These are phyloP conservation scores for Cettia cetti DNA, from an alignment of 2,113 vertebrate genomes.

Conservation along the genomic window DNA sequence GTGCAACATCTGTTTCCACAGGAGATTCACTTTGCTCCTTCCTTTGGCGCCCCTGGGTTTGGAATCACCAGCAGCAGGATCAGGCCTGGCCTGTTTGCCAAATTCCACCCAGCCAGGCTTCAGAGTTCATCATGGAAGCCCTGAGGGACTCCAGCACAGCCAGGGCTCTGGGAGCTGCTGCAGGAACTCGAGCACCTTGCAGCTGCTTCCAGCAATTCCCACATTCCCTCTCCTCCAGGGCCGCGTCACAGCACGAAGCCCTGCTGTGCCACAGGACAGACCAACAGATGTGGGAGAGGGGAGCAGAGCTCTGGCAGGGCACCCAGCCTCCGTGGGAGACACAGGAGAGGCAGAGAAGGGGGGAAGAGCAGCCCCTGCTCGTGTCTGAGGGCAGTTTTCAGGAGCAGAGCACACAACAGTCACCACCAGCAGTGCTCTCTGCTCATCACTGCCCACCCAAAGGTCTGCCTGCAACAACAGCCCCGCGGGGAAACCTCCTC, in stretches of 20 bases:
- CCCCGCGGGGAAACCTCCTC: not conserved
- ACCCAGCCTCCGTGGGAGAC: not conserved
- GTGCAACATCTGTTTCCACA: not conserved
- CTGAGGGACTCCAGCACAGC: not conserved
- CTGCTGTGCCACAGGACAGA: not conserved
- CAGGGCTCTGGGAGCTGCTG: not conserved
- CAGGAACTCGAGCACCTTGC: not conserved
- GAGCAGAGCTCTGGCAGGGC: not conserved
- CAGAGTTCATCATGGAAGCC: not conserved
- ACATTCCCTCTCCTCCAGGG: not conserved
- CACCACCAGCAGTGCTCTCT: not conserved
- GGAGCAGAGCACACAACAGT: not conserved
- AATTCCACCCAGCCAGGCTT: not conserved
- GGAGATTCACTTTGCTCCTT: not conserved
- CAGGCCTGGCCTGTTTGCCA: not conserved
- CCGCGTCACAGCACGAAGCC: rapidly evolving
- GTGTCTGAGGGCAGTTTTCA: not conserved
- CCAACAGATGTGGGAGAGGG: rapidly evolving
- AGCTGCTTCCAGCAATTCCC: not conserved
- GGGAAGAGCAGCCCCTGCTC: not conserved
- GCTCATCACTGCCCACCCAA: not conserved
- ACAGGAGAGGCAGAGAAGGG: not conserved
- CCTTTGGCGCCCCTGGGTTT: rapidly evolving
- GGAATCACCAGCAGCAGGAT: not conserved
- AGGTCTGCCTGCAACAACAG: not conserved